These are phyloP conservation scores for Cyanocitta stelleri DNA, from an alignment of 2,113 vertebrate species.

Conservation along the genomic window DNA sequence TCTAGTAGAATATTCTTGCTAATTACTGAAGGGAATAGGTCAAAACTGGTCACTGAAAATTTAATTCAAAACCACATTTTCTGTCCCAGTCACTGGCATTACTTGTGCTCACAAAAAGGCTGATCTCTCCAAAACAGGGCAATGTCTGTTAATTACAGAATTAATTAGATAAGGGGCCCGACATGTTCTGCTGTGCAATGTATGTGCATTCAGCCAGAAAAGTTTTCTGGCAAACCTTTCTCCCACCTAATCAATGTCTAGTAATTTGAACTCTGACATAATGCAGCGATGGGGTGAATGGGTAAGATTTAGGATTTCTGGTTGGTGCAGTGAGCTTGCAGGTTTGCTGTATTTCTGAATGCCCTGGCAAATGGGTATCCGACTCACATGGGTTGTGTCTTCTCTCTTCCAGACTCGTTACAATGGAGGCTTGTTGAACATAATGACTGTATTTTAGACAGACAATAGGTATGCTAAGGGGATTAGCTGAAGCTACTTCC, in stretches of 20 bases:
- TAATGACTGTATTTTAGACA: slow-evolving; percentile 9
- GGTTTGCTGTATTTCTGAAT: not conserved
- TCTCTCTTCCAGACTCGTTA: not conserved
- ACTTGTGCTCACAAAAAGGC: not conserved
- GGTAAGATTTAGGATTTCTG: not conserved
- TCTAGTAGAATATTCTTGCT: not conserved
- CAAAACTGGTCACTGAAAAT: not conserved
- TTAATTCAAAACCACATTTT: not conserved
- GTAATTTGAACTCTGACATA: not conserved
- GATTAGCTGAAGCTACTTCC: slow-evolving; percentile 18
- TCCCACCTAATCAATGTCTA: not conserved
- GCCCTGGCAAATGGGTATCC: not conserved
- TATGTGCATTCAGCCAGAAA: not conserved
- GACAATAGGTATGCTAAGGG: slow-evolving; percentile 18
- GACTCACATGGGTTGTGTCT: not conserved
- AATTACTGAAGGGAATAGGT: not conserved
- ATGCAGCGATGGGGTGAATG: not conserved
- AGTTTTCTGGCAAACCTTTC: slow-evolving; percentile 22
- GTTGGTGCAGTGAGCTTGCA: not conserved
- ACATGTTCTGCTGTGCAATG: not conserved
- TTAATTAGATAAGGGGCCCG: slow-evolving; percentile 25
- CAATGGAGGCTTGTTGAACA: not conserved
- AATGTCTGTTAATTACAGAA: slow-evolving; percentile 33
- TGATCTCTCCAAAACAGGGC: not conserved
- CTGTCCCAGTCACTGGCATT: not conserved